Base-by-base conservation (phyloP, 2,888 invertebrate species). In the Drosophila rellima region DNA sequence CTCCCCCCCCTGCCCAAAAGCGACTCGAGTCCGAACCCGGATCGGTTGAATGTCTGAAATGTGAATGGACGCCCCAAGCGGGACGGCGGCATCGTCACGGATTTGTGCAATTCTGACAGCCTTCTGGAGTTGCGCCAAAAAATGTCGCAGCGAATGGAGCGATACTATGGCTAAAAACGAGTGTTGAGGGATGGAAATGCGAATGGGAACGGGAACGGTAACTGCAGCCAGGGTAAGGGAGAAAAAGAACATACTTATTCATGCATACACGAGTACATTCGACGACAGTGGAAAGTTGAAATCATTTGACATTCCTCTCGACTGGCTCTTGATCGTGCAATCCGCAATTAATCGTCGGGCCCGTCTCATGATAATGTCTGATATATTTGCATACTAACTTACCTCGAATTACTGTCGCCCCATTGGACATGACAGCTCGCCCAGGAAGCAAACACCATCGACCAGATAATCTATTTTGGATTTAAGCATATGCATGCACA, bases 101-200 rank as follows among this genome's bases (percentile, higher is more conserved):
- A 76, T 72, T 85, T 82, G 61, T 88, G 88, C 83, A 80, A 56
- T 72, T 80, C 48, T 82, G 82, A 83, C 82, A 83, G 82, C 50
- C 42, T 54, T 65, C 82, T 83, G 82, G 88, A 83, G 88, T 74
- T 82, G 78, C 57, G 82, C 82, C 82, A 83, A 83, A 80, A 80
- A 82, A 85, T 76, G 69, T 62, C 62, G 37, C 52, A n/a, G 37
- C 63, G 42, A 66, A 51, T 68, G 79, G 76, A 42, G 81, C 60
- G 42, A 42, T 26, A 13, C 7, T 51, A 10, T 33, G 54, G 29
- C 40, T 15, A n/a, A 33, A 33, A 33, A 31, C n/a, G 20, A 5
- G 26, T 10, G 42, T 7, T 3, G 39, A 29, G 39, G 39, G 29
- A 26, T 3, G 29, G 23, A 15, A 2, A 5, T 7, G 13, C 23